Base-by-base conservation (phyloP, 30 jellyfish, hydroid and myxozoan genomes). In the Aurelia aurita complex sp. Pacific region DNA sequence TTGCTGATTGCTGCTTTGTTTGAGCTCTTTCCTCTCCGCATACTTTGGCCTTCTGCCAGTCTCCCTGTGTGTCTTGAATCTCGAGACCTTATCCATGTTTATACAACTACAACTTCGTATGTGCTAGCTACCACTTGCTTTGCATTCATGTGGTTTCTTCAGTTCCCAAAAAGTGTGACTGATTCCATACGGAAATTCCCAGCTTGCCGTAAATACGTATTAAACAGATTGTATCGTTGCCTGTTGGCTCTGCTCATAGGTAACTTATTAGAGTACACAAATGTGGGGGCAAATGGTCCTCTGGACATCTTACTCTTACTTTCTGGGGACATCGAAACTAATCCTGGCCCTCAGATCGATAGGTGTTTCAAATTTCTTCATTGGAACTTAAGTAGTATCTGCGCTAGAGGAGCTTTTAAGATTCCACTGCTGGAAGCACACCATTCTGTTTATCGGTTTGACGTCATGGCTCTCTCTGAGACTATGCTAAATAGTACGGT, bases 311-410 rank as follows among this genome's bases (percentile, higher is more conserved):
- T 70, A 50, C 85, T 74, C 42, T 29, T 74, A 52, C 74, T 74
- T 51, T 53, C 68, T 59, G 85, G 85, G 2, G 85, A 74, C 74
- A 52, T 74, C 63, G 29, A 2, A 33, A 29, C 73, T 15, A 74
- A 74, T 74, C 85, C 85, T 74, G 74, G 85, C 73, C 85, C 85
- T 60, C 69, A 23, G 59, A 53, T 36, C 8, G 63, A 74, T 51
- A 53, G 63, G 36, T 53, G 85, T 74, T 59, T 74, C 2, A 74
- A 19, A 74, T 74, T 74, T 74, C 60, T 74, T 74, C 85, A 74
- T 11, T 1, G 68, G 68, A 59, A 59, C 68, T 59, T 59, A 59
- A 59, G 1, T 2, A 59, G 50, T 0, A 38, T 38, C 33, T 62
- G 70, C 5, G 70, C 70, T 61, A 61, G 70, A 5, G 70, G 34